Conservation (phyloP, 2,888 invertebrate species). For the Drosophila anomelani region DNA sequence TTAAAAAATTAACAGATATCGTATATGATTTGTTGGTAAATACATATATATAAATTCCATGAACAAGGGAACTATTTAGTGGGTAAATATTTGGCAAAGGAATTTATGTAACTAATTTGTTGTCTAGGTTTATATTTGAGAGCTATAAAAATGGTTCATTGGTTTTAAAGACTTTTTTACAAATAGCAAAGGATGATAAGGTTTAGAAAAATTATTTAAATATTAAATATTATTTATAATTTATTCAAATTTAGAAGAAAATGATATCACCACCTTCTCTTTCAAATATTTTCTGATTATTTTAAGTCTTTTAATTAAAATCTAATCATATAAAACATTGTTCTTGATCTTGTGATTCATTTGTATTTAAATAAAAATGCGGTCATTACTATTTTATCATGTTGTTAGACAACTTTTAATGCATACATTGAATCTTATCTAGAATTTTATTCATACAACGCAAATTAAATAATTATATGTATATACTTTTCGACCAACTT, state of each 20-base stretch:
- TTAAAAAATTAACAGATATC: constrained; percentile 12
- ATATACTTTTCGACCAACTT: not conserved
- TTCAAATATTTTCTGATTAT: not conserved
- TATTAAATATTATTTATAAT: not conserved
- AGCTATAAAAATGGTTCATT: not conserved
- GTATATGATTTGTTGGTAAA: constrained; percentile 1
- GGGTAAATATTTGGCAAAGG: not conserved
- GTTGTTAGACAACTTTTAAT: not conserved
- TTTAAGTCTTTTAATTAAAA: not conserved
- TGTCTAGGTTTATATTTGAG: not conserved
- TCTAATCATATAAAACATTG: not conserved
- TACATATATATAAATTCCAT: not conserved
- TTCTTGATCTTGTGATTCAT: not conserved
- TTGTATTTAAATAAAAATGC: not conserved
- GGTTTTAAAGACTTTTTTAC: fast-evolving
- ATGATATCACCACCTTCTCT: not conserved
- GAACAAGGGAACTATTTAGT: not conserved
- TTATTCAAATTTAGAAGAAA: not conserved
- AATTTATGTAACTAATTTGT: not conserved
- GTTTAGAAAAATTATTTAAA: not conserved
- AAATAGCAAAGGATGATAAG: not conserved
- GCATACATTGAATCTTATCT: constrained; percentile 9
- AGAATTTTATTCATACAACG: not conserved
- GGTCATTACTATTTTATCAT: constrained; percentile 6
- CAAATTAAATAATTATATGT: not conserved